Conservation (phyloP, 2,113 vertebrate species). For the Planiliza haematocheilus region DNA sequence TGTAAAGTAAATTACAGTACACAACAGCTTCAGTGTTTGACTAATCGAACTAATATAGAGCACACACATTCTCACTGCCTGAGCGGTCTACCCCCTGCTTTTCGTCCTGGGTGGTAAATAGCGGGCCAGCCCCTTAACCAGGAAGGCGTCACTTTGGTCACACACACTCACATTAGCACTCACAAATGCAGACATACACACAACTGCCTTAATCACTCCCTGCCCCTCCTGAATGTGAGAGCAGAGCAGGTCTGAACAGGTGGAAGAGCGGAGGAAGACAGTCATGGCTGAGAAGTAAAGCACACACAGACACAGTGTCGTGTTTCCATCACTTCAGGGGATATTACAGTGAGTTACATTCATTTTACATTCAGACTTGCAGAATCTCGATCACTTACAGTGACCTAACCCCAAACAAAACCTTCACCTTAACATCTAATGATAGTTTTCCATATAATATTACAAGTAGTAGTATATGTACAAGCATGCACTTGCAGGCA, state of each 20-base stretch:
- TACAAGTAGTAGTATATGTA: too few relatives aligned
- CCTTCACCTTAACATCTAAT: not conserved
- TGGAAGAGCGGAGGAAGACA: constrained; percentile 51
- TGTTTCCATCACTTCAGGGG: not conserved
- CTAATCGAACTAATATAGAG: constrained; percentile 21
- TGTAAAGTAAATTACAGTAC: not conserved
- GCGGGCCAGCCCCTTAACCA: constrained; percentile 41
- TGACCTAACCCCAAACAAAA: not conserved
- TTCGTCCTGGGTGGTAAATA: constrained; percentile 75
- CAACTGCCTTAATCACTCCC: constrained; percentile 48
- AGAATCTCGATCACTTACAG: not conserved
- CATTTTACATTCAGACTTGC: not conserved
- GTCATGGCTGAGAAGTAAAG: constrained; percentile 44
- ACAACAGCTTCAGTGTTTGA: not conserved
- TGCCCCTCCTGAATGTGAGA: constrained; percentile 58
- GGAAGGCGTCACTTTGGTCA: constrained; percentile 62
- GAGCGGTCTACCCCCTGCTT: constrained; percentile 41
- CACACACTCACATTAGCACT: constrained; percentile 23
- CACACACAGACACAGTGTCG: constrained; percentile 24
- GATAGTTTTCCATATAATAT: too few relatives aligned
- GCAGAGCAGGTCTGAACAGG: constrained; percentile 76
- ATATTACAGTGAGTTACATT: constrained; percentile 1
- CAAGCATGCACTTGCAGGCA: not conserved
- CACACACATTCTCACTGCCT: constrained; percentile 20
- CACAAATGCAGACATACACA: constrained; percentile 20